Percentiles rank a stretch among this genome's conserved stretches.
Evolutionary conservation across 1,140 invertebrate species (phyloP).

Genomic region (Tyrophagus putrescentiae): DNA sequence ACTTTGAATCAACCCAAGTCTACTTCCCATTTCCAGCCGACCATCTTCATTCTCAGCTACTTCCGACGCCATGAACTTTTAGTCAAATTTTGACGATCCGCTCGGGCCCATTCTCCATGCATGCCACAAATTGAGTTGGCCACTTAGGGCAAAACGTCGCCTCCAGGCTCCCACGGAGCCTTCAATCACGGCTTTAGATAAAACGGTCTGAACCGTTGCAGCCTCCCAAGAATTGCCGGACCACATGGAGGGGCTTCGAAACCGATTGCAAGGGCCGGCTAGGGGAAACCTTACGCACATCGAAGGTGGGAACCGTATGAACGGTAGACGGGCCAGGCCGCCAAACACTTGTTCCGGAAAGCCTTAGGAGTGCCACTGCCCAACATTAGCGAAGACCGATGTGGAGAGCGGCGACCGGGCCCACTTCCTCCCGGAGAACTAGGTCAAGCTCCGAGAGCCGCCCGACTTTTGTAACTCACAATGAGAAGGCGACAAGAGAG

Average conservation of each 20-base stretch:
- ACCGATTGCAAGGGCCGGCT: neutral
- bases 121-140: neutral
- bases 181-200: neutral
- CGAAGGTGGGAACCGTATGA: neutral
- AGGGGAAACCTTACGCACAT: slow-evolving; percentile 4
- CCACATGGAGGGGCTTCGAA: neutral
- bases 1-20: too few species aligned
- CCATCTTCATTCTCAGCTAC: neutral
- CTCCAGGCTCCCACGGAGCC: neutral
- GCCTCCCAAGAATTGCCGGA: neutral
- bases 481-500: slow-evolving; percentile 21
- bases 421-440: slow-evolving; percentile 34
- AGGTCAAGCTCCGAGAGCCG: slow-evolving; percentile 37
- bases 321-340: neutral
- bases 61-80: neutral
- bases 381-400: slow-evolving; percentile 33
- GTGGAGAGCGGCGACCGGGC: slow-evolving; percentile 42
- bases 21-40: neutral
- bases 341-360: neutral
- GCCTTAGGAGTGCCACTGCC: neutral
- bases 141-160: neutral
- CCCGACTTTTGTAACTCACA: slow-evolving; percentile 25
- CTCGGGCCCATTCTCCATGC: neutral
- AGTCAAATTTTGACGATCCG: neutral
- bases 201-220: neutral